Evolutionary conservation across 2,113 vertebrate genomes (phyloP).

Genomic region (Marcusenius ussheri): DNA sequence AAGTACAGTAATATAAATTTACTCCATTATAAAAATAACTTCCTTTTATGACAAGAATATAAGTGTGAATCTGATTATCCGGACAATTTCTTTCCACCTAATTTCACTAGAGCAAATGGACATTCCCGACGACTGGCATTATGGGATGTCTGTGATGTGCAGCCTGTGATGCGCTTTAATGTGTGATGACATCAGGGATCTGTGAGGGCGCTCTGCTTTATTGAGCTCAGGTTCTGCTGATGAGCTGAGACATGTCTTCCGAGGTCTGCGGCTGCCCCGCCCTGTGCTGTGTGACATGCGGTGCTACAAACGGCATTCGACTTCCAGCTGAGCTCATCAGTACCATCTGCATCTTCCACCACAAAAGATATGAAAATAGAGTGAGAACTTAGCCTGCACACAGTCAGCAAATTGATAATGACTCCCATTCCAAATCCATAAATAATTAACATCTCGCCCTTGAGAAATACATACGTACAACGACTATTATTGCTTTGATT

Average conservation of each 20-base stretch:
- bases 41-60: background rate
- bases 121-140: background rate
- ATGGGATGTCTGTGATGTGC: background rate
- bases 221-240: background rate
- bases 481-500: background rate
- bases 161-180: slow-evolving; percentile 1
- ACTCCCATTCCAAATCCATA: background rate
- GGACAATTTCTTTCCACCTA: background rate
- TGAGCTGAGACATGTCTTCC: background rate
- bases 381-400: background rate
- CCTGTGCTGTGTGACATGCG: background rate
- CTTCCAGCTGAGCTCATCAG: background rate
- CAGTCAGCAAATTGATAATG: background rate
- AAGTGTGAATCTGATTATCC: background rate
- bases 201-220: background rate
- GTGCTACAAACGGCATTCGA: background rate
- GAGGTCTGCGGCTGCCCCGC: background rate
- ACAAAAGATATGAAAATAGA: background rate
- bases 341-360: background rate
- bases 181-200: background rate
- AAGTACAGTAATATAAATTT: background rate
- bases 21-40: background rate
- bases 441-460: background rate
- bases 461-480: background rate
- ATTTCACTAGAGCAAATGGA: background rate